Base-by-base conservation (phyloP, 2,113 vertebrate genomes). In the Corydoras sp. region DNA sequence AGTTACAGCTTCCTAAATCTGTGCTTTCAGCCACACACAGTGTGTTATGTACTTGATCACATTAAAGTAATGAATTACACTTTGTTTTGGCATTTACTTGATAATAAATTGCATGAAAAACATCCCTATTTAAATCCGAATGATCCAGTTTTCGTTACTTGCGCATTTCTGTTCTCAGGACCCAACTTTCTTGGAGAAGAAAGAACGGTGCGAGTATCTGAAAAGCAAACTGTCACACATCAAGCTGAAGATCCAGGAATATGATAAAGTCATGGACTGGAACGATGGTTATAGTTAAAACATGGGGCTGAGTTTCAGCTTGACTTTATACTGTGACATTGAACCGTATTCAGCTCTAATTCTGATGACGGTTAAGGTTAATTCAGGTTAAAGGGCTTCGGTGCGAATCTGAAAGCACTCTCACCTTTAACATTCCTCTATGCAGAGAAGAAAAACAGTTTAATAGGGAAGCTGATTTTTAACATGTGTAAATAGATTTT, bases 201-300 rank as follows among this genome's bases (percentile, higher is more conserved):
- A 90, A 67, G 94, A 98, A 5, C 87, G 96, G 29, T 98, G 96
- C 84, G 96, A 98, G 80, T 98, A 98, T 76, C 85, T 98, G 3
- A 98, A 98, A 85, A 98, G 84, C 81, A 98, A 98, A 78, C 93
- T 98, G 50, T 93, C 96, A 31, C 95, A 98, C 80, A 97, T 98
- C 85, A 98, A 98, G 77, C 91, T 93, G 82, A 93, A 89, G 85
- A 98, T 98, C 84, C 92, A 95, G 71, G 94, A 98, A 82, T 98
- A 97, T 74, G 92, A 95, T 84, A 92, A 92, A 84, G 79, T 90
- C 60, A 88, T 88, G 84, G 92, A 87, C 18, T 92, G 90, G 92
- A 90, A 90, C 14, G 62, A 85, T 49, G 83, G 81, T 24, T 88
- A 51, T 66, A 86, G 77, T 80, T 71, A 68, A 61, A 18, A 60